A percentile compares a stretch with the other conserved stretches of the same genome.
phyloP scores from a whole-genome alignment of 2,888 invertebrate genomes.

The Heterodera filipjevi region DNA sequence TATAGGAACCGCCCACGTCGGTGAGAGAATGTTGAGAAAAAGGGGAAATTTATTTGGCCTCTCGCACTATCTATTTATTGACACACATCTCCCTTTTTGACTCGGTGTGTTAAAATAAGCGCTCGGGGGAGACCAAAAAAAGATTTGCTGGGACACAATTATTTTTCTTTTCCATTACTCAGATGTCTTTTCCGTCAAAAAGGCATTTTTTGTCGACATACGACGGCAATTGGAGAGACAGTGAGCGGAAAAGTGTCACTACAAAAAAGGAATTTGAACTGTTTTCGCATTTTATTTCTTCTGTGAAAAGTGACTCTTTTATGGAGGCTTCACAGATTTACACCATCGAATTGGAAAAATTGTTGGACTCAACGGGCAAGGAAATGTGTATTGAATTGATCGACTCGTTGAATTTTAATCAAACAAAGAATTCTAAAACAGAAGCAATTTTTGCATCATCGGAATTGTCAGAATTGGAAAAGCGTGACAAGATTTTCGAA shows the following conservation, averaged over 20 bases:
- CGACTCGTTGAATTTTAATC: constrained; percentile 6
- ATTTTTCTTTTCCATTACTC: background rate
- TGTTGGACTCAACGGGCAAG: background rate
- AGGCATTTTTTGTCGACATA: constrained; percentile 10
- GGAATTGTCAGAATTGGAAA: constrained; percentile 32
- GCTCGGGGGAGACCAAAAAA: too few relatives aligned
- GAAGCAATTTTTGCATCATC: constrained; percentile 22
- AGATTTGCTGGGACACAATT: too few relatives aligned
- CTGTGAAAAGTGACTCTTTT: constrained; percentile 5
- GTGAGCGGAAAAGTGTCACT: background rate
- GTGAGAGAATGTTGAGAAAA: too few relatives aligned
- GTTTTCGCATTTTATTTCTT: constrained; percentile 13
- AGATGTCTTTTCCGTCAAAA: background rate
- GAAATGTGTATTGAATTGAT: background rate
- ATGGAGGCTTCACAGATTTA: background rate
- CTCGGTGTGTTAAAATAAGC: too few relatives aligned
- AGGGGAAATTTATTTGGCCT: too few relatives aligned
- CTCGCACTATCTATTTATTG: too few relatives aligned
- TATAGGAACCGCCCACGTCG: too few relatives aligned
- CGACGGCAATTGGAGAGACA: constrained; percentile 23
- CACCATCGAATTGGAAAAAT: background rate
- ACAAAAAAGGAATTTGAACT: constrained; percentile 16
- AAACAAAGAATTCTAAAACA: background rate
- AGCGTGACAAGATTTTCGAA: constrained; percentile 36
- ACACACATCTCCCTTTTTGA: too few relatives aligned